Evolutionary conservation across 1,140 invertebrate species (phyloP).

Genomic region (Drosophila sp.): DNA sequence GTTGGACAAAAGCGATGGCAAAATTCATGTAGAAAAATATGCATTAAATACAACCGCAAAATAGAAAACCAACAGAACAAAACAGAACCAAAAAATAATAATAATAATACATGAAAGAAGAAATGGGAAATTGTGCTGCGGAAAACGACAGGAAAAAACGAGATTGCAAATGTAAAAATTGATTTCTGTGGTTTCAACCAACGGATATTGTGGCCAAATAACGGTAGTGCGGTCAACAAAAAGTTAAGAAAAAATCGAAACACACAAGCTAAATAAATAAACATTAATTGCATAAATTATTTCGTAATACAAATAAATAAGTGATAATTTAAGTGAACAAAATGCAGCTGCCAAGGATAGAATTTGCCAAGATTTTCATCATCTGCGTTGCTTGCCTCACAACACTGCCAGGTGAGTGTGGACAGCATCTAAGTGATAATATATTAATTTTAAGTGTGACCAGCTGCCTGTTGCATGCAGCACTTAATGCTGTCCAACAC

Average conservation of each 20-base stretch:
- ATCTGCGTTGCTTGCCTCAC: conserved; percentile 55
- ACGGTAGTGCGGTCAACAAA: conserved; percentile 20
- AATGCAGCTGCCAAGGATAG: conserved; percentile 48
- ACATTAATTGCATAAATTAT: conserved; percentile 30
- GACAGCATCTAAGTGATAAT: background rate
- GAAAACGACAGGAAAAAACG: conserved; percentile 43
- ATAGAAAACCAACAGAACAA: conserved; percentile 59
- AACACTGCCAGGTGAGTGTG: conserved; percentile 65
- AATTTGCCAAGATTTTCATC: conserved; percentile 51
- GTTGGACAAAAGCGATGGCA: conserved; percentile 47
- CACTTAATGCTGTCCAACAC: background rate
- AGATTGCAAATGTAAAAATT: conserved; percentile 73
- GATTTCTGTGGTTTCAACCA: conserved; percentile 70
- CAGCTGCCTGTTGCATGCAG: conserved; percentile 3
- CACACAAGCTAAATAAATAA: conserved; percentile 42
- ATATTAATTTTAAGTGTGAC: background rate
- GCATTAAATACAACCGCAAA: conserved; percentile 75
- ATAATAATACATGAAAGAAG: conserved; percentile 41
- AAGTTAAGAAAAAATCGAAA: conserved; percentile 22
- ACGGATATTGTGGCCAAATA: conserved; percentile 52
- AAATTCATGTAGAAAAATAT: conserved; percentile 69
- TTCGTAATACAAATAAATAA: conserved; percentile 22
- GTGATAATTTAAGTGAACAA: conserved; percentile 17
- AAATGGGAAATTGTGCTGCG: conserved; percentile 63
- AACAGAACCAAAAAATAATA: conserved; percentile 37